A percentile compares a stretch with the other conserved stretches of the same genome.
Conservation (phyloP, 2,888 invertebrate genomes). For the Spodoptera picta region DNA sequence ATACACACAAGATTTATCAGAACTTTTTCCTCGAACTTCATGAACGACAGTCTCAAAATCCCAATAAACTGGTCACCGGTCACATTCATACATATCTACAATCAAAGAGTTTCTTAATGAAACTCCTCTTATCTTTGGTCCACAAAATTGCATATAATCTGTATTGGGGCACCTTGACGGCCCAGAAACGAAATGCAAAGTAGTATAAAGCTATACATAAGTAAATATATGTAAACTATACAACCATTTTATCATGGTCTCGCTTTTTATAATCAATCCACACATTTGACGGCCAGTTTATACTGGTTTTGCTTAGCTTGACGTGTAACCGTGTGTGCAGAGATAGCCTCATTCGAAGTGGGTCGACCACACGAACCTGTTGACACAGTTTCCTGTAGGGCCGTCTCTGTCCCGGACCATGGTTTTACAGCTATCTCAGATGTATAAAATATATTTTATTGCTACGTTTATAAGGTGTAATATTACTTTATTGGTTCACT, state of each 20-base stretch:
- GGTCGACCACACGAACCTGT: slow-evolving; percentile 63
- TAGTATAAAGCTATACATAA: slow-evolving; percentile 14
- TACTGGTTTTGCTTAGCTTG: slow-evolving; percentile 23
- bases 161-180: slow-evolving; percentile 46
- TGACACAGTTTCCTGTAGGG: slow-evolving; percentile 64
- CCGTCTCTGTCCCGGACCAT: slow-evolving; percentile 29
- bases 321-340: too few species aligned
- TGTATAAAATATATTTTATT: slow-evolving; percentile 5
- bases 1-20: too few species aligned
- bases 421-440: not conserved
- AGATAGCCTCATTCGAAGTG: slow-evolving; percentile 53
- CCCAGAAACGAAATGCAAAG: slow-evolving; percentile 53
- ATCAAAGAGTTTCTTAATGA: slow-evolving; percentile 47
- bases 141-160: slow-evolving; percentile 42
- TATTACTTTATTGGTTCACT: not conserved
- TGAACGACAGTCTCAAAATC: slow-evolving; percentile 18
- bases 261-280: too few species aligned
- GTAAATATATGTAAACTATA: slow-evolving; percentile 4
- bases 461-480: not conserved
- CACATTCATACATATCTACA: slow-evolving; percentile 29
- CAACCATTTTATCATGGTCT: too few species aligned
- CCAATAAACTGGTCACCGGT: slow-evolving; percentile 1
- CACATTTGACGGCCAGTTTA: not conserved
- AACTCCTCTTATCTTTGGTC: slow-evolving; percentile 40
- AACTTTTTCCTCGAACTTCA: slow-evolving; percentile 17